Conservation (phyloP, 2,888 invertebrate genomes). For the Drosophila mulleri region DNA sequence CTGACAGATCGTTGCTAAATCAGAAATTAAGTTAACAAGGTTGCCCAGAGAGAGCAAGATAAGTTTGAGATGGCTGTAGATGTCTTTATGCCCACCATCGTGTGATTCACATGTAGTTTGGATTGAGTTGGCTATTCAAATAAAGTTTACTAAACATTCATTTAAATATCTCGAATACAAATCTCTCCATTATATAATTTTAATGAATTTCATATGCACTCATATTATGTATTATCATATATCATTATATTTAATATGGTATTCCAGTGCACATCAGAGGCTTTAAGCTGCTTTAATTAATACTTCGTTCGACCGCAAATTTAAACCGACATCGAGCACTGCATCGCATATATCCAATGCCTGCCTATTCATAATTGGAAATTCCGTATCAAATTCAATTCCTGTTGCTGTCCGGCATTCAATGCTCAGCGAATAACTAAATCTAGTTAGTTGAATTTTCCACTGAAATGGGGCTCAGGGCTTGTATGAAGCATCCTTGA, state of each 20-base stretch:
- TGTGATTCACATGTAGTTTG: neutral
- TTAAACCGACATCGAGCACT: neutral
- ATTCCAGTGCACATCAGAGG: too few species aligned
- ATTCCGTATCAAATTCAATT: neutral
- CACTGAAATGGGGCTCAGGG: neutral
- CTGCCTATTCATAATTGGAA: neutral
- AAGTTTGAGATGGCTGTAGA: neutral
- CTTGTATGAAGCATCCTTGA: neutral
- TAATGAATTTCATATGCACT: too few species aligned
- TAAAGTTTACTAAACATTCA: neutral
- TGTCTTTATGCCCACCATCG: neutral
- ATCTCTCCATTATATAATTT: neutral
- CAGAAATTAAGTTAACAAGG: slow-evolving; percentile 1
- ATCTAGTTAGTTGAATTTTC: slow-evolving; percentile 5
- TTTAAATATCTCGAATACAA: too few species aligned
- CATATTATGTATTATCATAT: too few species aligned
- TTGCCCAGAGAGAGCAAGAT: neutral
- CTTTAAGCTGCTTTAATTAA: neutral
- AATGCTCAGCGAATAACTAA: neutral
- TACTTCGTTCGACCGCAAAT: neutral
- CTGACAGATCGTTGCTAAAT: slow-evolving; percentile 14
- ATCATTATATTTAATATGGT: too few species aligned
- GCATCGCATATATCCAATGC: neutral
- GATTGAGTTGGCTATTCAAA: neutral
- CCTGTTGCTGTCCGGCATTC: neutral